These are phyloP conservation scores for Pachliopta kotzebuea DNA, from an alignment of 2,888 invertebrate genomes.

Conservation along the genomic window DNA sequence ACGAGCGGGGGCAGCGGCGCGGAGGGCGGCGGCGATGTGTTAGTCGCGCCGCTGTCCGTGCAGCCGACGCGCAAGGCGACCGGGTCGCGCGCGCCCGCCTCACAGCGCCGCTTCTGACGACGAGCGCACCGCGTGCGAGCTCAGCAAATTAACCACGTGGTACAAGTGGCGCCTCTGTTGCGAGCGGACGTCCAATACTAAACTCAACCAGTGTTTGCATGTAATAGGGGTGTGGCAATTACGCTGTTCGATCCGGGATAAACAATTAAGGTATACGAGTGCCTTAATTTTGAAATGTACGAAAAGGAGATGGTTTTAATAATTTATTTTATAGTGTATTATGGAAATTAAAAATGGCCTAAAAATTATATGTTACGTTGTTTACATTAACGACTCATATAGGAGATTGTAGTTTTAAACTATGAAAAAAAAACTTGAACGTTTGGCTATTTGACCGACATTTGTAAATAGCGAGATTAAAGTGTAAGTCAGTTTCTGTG, in stretches of 20 bases:
- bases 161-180: conserved; percentile 33
- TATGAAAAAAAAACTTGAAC: conserved; percentile 27
- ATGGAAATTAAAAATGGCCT: conserved; percentile 46
- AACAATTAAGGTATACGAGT: conserved; percentile 51
- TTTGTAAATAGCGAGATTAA: conserved; percentile 25
- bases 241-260: conserved; percentile 41
- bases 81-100: conserved; percentile 82
- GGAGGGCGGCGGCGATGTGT: conserved; percentile 78
- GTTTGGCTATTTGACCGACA: conserved; percentile 15
- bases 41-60: conserved; percentile 90
- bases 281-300: conserved; percentile 52
- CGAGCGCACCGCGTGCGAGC: conserved; percentile 40
- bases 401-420: conserved; percentile 34
- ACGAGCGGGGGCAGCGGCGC: conserved; percentile 73
- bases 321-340: conserved; percentile 61
- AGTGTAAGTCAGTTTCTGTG: conserved; percentile 21
- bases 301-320: conserved; percentile 38
- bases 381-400: conserved; percentile 43
- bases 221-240: conserved; percentile 46
- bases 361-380: conserved; percentile 37
- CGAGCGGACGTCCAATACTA: background rate
- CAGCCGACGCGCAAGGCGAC: conserved; percentile 91
- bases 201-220: conserved; percentile 38
- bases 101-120: conserved; percentile 85
- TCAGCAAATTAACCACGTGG: conserved; percentile 30